Conservation (phyloP, 2,888 invertebrate species). For the Fissipunctia ypsillon region DNA sequence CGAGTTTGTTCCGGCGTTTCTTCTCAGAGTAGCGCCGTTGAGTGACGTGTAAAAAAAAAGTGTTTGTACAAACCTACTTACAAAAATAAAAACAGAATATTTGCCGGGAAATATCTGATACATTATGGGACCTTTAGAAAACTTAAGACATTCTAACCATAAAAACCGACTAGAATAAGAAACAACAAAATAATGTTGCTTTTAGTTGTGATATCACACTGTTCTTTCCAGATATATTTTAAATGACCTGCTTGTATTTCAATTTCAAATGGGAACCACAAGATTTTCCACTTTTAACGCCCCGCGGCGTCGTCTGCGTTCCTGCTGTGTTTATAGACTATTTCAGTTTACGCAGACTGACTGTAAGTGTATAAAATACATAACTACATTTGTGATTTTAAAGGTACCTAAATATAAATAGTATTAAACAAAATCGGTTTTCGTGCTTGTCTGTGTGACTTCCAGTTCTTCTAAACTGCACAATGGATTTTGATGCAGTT, state of each 20-base stretch:
- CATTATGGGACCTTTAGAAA: no score
- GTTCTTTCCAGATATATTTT: neutral
- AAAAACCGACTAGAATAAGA: neutral
- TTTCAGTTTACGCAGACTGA: conserved; percentile 11
- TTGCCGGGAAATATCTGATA: no score
- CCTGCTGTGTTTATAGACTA: conserved; percentile 41
- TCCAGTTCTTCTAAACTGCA: no score
- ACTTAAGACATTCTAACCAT: neutral
- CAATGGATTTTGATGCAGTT: no score
- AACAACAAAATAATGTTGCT: neutral
- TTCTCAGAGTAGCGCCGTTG: no score
- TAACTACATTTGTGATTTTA: neutral
- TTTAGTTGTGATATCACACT: neutral
- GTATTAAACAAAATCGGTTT: no score
- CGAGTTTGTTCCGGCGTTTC: no score
- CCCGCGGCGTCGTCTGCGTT: conserved; percentile 25
- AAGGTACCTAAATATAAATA: no score
- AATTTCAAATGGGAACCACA: conserved; percentile 43
- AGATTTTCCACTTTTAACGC: conserved; percentile 40
- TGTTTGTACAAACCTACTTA: no score
- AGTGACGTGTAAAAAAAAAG: no score
- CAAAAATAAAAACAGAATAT: no score
- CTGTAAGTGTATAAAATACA: conserved; percentile 5
- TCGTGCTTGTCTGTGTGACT: no score
- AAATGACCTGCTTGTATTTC: conserved; percentile 18